Percentiles rank a stretch among this genome's conserved stretches.
These are phyloP conservation scores for Notoglanidium macrostoma DNA, from an alignment of 2,797 vertebrate species.

Conservation along the genomic window DNA sequence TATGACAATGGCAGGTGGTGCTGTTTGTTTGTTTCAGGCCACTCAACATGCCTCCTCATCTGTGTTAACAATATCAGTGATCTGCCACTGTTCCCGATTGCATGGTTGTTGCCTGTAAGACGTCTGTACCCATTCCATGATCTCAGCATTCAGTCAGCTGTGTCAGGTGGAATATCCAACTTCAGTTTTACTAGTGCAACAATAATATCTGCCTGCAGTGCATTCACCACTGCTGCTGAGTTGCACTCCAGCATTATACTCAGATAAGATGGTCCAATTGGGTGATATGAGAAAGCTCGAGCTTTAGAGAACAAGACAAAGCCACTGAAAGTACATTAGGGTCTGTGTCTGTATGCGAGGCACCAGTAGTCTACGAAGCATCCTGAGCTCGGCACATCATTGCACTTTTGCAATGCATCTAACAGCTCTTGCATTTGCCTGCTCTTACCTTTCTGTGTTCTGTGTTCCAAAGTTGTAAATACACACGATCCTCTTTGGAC, in stretches of 20 bases:
- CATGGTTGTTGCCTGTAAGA: not conserved
- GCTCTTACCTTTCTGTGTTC: not conserved
- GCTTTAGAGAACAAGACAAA: not conserved
- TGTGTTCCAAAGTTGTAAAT: not conserved
- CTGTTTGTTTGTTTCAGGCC: not conserved
- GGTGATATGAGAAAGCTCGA: no score
- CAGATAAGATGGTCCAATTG: not conserved
- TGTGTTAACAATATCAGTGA: not conserved
- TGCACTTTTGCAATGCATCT: not conserved
- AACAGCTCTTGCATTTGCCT: not conserved
- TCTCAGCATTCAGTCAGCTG: not conserved
- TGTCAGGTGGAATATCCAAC: not conserved
- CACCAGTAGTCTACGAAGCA: not conserved
- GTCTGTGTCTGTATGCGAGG: not conserved
- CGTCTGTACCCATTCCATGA: not conserved
- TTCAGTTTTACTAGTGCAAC: not conserved
- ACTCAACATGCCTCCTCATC: not conserved
- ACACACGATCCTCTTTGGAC: not conserved
- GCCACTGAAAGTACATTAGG: not conserved
- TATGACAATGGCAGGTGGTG: not conserved
- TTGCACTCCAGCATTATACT: not conserved
- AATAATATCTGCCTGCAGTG: not conserved
- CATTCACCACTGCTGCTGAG: slow-evolving; percentile 15
- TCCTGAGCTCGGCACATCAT: no score
- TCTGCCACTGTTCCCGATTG: not conserved